Evolutionary conservation across 2,113 vertebrate genomes (phyloP), one percentile per base, ranked within the genome.

Genomic region (Rhinoptilus africanus): DNA sequence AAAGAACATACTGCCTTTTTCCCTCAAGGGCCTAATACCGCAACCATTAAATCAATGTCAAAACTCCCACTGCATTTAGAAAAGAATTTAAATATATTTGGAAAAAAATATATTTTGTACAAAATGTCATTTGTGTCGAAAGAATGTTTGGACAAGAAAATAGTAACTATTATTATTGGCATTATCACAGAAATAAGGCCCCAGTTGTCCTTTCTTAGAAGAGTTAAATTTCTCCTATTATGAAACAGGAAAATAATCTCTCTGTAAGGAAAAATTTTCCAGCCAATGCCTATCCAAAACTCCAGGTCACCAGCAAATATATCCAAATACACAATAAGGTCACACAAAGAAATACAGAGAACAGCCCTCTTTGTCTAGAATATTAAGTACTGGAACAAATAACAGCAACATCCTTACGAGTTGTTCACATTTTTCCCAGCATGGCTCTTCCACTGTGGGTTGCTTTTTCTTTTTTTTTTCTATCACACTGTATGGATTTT

Each of bases 171-270:
- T 96, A 67, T 94, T 96, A 73, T 77, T 96, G 94, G 96, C 95
- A 90, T 57, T 63, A 45, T 92, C 71, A 83, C 78, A 85, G 53
- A 78, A 95, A 83, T 60, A 51, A 86, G 86, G 76, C 62, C 77
- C 54, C 74, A 50, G 62, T 9, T 96, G 81, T 93, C 77, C 37
- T 89, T 95, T 95, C 77, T 93, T 91, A 85, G 94, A 97, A 97
- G 94, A 94, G 96, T 97, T 97, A 97, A 96, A 93, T 88, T 89
- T 89, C 67, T 93, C 60, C 76, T 79, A 43, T 97, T 96, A 96
- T 93, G 89, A 95, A 97, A 95, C 45, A 90, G 71, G 77, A 89
- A 97, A 97, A 91, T 62, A 95, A 95, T 92, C 84, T 92, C 84
- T 87, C 80, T 76, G 84, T 35, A 85, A 95, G 30, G 91, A 95